Conservation (phyloP, 2,888 invertebrate species). For the Disparrhopalites patrizii region DNA sequence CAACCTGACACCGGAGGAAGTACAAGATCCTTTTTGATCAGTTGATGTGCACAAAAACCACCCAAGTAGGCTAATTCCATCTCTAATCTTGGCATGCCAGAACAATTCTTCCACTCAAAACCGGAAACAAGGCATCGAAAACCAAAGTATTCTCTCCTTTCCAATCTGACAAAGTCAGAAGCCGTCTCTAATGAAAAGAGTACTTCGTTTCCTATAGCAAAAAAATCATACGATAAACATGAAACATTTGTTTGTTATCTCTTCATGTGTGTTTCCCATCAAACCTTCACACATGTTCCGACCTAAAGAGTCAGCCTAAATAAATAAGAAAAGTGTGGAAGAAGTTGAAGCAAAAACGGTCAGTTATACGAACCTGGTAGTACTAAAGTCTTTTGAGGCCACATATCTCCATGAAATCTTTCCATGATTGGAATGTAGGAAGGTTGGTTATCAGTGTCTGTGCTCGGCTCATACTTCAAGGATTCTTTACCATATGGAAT, state of each 20-base stretch:
- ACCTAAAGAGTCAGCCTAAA: no score
- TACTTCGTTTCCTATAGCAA: slow-evolving; percentile 73
- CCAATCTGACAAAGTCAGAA: slow-evolving; percentile 88
- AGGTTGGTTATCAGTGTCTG: slow-evolving; percentile 20
- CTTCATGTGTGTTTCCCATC: background rate
- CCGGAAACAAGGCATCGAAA: slow-evolving; percentile 82
- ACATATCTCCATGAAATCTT: slow-evolving; percentile 66
- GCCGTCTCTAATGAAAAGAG: slow-evolving; percentile 94
- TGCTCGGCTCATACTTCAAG: background rate
- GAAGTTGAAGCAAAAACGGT: background rate
- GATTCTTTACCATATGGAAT: slow-evolving; percentile 50
- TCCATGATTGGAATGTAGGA: slow-evolving; percentile 64
- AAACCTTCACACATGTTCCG: background rate
- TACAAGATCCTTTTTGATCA: slow-evolving; percentile 76
- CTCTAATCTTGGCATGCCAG: slow-evolving; percentile 70
- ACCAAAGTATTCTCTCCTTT: slow-evolving; percentile 73
- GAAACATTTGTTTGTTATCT: slow-evolving; percentile 6
- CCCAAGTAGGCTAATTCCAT: slow-evolving; percentile 85
- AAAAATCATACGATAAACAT: background rate
- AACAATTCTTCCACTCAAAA: slow-evolving; percentile 55
- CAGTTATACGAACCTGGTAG: slow-evolving; percentile 61
- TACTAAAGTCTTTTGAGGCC: slow-evolving; percentile 82
- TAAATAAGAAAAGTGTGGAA: background rate
- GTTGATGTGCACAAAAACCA: slow-evolving; percentile 83
- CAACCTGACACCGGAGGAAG: slow-evolving; percentile 62